Evolutionary conservation across 1,140 invertebrate genomes (phyloP).

Genomic region (Holotrichia oblita): DNA sequence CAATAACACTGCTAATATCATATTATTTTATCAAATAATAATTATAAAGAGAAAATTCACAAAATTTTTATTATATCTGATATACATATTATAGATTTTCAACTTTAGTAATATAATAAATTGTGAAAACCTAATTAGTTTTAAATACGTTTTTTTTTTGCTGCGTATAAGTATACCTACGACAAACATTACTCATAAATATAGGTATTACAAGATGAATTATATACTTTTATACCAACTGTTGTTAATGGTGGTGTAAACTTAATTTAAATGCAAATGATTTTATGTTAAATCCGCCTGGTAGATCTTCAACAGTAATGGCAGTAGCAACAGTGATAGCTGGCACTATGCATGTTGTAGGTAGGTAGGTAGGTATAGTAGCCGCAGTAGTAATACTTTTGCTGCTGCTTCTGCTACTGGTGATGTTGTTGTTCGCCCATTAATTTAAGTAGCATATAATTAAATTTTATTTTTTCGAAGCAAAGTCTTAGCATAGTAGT

Average conservation of each 20-base stretch:
- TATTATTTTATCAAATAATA: too few species aligned
- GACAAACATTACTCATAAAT: too few species aligned
- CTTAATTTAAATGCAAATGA: slow-evolving; percentile 18
- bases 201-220: neutral
- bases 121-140: too few species aligned
- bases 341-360: neutral
- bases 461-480: slow-evolving; percentile 4
- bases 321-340: neutral
- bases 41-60: too few species aligned
- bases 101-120: too few species aligned
- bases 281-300: neutral
- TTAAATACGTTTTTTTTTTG: too few species aligned
- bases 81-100: too few species aligned
- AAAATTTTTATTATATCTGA: too few species aligned
- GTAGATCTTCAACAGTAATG: neutral
- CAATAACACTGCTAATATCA: too few species aligned
- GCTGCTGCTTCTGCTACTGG: too few species aligned
- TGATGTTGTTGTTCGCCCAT: neutral
- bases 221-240: neutral
- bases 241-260: slow-evolving; percentile 6
- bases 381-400: neutral
- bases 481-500: neutral
- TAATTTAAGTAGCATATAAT: slow-evolving; percentile 7
- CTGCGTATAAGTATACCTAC: too few species aligned
- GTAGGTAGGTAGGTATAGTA: neutral